A percentile compares a stretch with the other conserved stretches of the same genome.
Evolutionary conservation across 2,888 invertebrate species (phyloP).

Genomic region (Drosophila austrosaltans): DNA sequence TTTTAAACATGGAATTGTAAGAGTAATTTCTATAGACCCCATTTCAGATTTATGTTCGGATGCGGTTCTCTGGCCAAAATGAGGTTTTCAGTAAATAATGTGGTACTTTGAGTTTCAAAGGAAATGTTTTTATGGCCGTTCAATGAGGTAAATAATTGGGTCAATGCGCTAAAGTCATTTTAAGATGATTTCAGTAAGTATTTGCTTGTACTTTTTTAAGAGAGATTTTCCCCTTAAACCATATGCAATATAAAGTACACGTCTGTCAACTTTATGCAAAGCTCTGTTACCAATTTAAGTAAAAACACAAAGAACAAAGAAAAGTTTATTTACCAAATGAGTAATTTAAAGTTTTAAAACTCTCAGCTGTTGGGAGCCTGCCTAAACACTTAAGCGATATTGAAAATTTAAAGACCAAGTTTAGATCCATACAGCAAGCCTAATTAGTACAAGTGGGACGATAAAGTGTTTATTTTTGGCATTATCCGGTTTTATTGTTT

Average conservation of each 20-base stretch:
- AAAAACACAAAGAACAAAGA: too few relatives aligned
- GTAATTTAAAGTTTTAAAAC: background rate
- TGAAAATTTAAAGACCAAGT: background rate
- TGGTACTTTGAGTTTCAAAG: constrained; percentile 45
- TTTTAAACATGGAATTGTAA: constrained; percentile 62
- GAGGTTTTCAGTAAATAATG: constrained; percentile 47
- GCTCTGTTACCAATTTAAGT: background rate
- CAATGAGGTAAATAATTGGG: constrained; percentile 16
- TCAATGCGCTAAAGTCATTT: background rate
- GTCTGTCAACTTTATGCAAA: background rate
- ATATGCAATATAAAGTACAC: background rate
- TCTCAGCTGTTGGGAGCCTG: background rate
- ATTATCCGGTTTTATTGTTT: constrained; percentile 4
- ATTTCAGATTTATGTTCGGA: constrained; percentile 57
- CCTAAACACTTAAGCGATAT: background rate
- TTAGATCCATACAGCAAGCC: background rate
- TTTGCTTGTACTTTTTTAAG: too few relatives aligned
- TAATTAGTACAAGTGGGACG: background rate
- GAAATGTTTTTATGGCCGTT: constrained; percentile 2
- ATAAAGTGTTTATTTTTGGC: background rate
- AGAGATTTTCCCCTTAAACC: background rate
- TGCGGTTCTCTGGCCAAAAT: constrained; percentile 36
- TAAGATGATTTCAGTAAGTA: background rate
- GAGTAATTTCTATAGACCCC: constrained; percentile 53
- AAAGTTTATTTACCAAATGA: too few relatives aligned